Percentiles rank a stretch among this genome's conserved stretches.
Evolutionary conservation across 2,797 vertebrate genomes (phyloP).

Genomic region (Ibycter americanus): DNA sequence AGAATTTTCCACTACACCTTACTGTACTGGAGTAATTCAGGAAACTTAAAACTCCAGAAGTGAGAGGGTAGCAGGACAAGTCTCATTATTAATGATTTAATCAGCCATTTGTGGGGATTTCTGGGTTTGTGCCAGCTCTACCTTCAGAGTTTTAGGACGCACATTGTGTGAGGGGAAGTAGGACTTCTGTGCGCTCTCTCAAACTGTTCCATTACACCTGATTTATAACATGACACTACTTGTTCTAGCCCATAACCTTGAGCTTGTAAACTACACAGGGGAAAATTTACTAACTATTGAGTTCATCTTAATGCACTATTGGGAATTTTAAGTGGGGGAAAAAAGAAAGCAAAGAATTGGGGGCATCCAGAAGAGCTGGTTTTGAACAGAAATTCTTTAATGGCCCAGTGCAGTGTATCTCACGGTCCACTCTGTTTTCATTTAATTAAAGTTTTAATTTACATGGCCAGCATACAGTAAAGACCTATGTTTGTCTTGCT

Average conservation of each 20-base stretch:
- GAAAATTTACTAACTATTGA: slow-evolving; percentile 65
- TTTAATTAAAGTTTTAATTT: slow-evolving; percentile 70
- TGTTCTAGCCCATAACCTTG: slow-evolving; percentile 71
- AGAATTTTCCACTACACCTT: neutral
- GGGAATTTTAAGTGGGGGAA: slow-evolving; percentile 47
- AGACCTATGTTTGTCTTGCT: slow-evolving; percentile 43
- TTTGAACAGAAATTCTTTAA: slow-evolving; percentile 30
- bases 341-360: neutral
- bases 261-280: slow-evolving; percentile 68
- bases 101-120: neutral
- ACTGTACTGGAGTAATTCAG: neutral
- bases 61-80: neutral
- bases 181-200: slow-evolving; percentile 17
- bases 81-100: neutral
- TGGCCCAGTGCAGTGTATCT: neutral
- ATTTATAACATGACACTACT: slow-evolving; percentile 71
- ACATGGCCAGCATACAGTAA: slow-evolving; percentile 6
- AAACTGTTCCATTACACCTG: slow-evolving; percentile 57
- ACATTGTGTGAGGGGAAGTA: neutral
- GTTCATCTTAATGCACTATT: slow-evolving; percentile 40
- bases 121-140: neutral
- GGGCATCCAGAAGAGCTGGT: slow-evolving; percentile 24
- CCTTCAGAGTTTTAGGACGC: neutral
- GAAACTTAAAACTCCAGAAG: neutral
- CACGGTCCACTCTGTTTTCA: slow-evolving; percentile 44